Percentiles rank a stretch among this genome's conserved stretches.
Evolutionary conservation across 1,140 invertebrate species (phyloP).

Genomic region (Anastrepha obliqua): DNA sequence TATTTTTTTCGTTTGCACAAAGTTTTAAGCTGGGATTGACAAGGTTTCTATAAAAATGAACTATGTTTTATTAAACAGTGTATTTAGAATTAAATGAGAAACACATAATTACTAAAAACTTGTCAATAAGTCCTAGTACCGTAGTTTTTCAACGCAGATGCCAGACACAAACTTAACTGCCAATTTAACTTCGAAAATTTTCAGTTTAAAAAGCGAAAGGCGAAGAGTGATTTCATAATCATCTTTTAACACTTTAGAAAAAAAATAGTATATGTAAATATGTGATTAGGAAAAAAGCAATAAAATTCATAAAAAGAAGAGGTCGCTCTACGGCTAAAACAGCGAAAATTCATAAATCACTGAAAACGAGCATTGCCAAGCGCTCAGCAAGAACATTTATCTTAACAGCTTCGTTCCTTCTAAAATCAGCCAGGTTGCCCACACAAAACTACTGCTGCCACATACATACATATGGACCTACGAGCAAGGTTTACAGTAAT

Average conservation of each 20-base stretch:
- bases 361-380: slow-evolving; percentile 6
- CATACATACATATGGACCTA: background rate
- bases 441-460: background rate
- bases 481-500: too few relatives aligned
- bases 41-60: too few relatives aligned
- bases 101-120: too few relatives aligned
- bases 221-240: background rate
- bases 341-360: background rate
- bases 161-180: too few relatives aligned
- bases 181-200: too few relatives aligned
- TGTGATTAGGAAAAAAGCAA: background rate
- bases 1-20: too few relatives aligned
- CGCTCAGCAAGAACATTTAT: slow-evolving; percentile 35
- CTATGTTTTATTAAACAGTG: too few relatives aligned
- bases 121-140: too few relatives aligned
- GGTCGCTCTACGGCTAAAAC: background rate
- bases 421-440: background rate
- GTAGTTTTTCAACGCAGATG: too few relatives aligned
- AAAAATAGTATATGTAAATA: background rate
- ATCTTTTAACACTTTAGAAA: background rate
- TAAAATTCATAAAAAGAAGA: background rate
- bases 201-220: background rate
- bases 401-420: background rate
- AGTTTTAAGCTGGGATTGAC: too few relatives aligned
- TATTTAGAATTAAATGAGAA: too few relatives aligned